Evolutionary conservation across 2,113 vertebrate species (phyloP).

Genomic region (Theristicus caerulescens): DNA sequence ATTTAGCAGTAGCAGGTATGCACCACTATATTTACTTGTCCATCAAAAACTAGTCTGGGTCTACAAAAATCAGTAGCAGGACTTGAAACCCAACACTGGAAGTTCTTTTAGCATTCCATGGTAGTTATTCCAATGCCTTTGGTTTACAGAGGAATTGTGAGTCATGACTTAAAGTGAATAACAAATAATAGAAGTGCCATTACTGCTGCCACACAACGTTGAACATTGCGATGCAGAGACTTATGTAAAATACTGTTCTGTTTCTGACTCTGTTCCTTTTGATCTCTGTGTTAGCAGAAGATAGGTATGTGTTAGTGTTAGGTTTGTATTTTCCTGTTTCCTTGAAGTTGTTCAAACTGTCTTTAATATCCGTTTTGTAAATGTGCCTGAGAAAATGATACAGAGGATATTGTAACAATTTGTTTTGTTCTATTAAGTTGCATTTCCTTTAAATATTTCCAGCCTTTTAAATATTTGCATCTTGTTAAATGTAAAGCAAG

Average conservation of each 20-base stretch:
- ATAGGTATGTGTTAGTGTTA: not conserved
- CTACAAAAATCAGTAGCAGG: not conserved
- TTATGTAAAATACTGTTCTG: not conserved
- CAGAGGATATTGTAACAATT: not conserved
- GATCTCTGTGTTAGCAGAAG: not conserved
- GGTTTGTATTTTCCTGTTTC: not conserved
- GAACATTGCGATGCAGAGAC: not conserved
- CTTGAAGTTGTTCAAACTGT: not conserved
- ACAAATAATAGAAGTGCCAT: not conserved
- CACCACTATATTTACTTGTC: not conserved
- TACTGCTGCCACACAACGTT: not conserved
- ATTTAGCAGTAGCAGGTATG: not conserved
- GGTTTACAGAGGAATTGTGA: not conserved
- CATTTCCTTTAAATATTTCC: not conserved
- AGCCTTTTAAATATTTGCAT: not conserved
- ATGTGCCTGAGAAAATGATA: not conserved
- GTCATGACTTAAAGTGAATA: not conserved
- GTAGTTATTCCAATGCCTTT: not conserved
- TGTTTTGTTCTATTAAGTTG: not conserved
- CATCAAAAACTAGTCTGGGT: not conserved
- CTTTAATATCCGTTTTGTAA: slow-evolving; percentile 25
- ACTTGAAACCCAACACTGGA: not conserved
- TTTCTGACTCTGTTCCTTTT: not conserved
- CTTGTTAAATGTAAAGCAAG: not conserved
- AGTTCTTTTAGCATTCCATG: not conserved